Evolutionary conservation across 2,888 invertebrate species (phyloP), one percentile per base, ranked within the genome.

Genomic region (Epinotia brunnichana): DNA sequence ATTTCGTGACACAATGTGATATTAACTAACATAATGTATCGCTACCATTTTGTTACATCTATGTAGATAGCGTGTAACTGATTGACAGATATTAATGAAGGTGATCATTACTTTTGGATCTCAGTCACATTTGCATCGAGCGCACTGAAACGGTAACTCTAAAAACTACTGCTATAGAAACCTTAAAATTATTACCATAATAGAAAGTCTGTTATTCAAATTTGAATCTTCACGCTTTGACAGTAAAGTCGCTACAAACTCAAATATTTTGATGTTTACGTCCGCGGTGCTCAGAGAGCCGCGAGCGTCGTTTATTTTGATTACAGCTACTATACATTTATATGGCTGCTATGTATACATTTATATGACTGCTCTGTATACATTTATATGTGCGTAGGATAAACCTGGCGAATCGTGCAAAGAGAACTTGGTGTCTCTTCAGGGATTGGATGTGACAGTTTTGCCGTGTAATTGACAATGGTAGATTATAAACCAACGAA

Each of bases 231-330:
- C 7, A 9, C 3, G 44, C 4, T 44, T 44, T 15, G 15, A 0
- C 3, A 48, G n/a, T 48, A 48, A 48, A 48, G 48, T 48, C n/a
- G n/a, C 48, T 48, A 1, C n/a, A n/a, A n/a, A 1, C 48, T n/a
- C 48, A n/a, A 48, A 48, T 15, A 15, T 3, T 15, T 44, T 4
- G 15, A 4, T 3, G 44, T 44, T 3, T 48, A 48, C 59, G 73
- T 66, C 76, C 57, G 56, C 70, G 68, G 74, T 81, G 77, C 76
- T 82, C 69, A 54, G 80, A 79, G 82, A 81, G 78, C 78, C 83
- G 81, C 84, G 82, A 82, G 79, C 86, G 85, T 84, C 88, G 85
- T 89, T 88, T 83, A 82, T 89, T 87, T 83, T 88, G 88, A 89
- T 89, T 89, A 89, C 83, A 66, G 70, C 78, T 69, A 76, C 76